Conservation (phyloP, 2,888 invertebrate species). For the Lasiommata megera region DNA sequence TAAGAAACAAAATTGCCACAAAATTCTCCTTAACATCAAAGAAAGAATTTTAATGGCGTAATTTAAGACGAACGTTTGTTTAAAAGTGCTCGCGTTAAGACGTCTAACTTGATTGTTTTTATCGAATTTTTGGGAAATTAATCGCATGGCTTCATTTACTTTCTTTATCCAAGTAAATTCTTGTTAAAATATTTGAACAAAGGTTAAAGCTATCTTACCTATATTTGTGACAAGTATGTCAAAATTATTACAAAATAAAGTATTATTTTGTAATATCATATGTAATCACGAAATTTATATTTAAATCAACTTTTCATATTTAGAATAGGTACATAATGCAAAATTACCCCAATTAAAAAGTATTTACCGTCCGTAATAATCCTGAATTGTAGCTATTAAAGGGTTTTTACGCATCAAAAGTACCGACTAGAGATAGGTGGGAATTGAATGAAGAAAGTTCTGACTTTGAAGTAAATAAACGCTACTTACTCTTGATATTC, state of each 20-base stretch:
- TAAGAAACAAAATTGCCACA: slow-evolving; percentile 14
- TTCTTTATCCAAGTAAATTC: slow-evolving; percentile 4
- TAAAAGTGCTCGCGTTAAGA: slow-evolving; percentile 22
- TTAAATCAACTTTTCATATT: no score
- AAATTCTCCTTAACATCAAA: slow-evolving; percentile 18
- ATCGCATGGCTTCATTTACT: slow-evolving; percentile 17
- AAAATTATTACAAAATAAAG: no score
- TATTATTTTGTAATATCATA: no score
- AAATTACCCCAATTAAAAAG: no score
- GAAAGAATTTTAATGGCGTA: slow-evolving; percentile 28
- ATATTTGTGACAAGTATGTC: no score
- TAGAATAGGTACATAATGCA: no score
- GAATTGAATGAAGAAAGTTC: no score
- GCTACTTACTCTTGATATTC: slow-evolving; percentile 89
- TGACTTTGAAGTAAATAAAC: background rate
- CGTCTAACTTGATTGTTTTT: slow-evolving; percentile 29
- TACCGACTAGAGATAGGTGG: no score
- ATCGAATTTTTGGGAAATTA: slow-evolving; percentile 23
- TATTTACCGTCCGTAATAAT: no score
- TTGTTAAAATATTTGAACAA: background rate
- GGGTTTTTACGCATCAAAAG: no score
- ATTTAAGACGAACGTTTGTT: slow-evolving; percentile 26
- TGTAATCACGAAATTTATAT: no score
- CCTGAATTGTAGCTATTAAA: no score
- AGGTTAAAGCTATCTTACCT: background rate